phyloP scores from a whole-genome alignment of 2,888 invertebrate genomes.

The Andricus quercusramuli region DNA sequence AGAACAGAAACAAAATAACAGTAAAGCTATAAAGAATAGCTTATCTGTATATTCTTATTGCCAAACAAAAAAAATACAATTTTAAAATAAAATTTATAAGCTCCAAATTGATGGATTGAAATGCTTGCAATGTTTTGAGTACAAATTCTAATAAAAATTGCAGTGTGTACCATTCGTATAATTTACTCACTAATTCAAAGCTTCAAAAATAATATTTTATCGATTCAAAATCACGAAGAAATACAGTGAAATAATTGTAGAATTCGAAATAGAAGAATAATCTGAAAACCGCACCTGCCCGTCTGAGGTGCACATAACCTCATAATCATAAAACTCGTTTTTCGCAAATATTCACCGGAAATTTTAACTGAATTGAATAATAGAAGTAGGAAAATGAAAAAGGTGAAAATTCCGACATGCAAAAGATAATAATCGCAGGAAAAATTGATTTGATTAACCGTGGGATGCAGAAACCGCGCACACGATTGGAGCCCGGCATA shows the following conservation, averaged over 20 bases:
- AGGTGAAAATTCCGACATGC: neutral
- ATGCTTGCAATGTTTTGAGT: too few relatives aligned
- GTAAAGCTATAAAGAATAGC: too few relatives aligned
- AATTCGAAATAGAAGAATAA: neutral
- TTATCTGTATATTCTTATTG: too few relatives aligned
- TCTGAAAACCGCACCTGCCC: neutral
- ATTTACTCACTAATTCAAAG: too few relatives aligned
- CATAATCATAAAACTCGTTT: neutral
- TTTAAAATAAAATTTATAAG: too few relatives aligned
- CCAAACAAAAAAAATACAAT: too few relatives aligned
- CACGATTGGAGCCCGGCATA: conserved; percentile 27
- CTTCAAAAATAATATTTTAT: too few relatives aligned
- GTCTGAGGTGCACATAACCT: conserved; percentile 14
- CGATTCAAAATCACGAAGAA: too few relatives aligned
- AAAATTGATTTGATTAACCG: conserved; percentile 7
- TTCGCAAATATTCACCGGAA: neutral
- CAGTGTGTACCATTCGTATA: too few relatives aligned
- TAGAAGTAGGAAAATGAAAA: neutral
- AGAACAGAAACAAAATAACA: too few relatives aligned
- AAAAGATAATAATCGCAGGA: neutral
- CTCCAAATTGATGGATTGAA: too few relatives aligned
- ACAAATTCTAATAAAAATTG: too few relatives aligned
- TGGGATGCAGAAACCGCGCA: neutral
- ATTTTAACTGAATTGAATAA: neutral
- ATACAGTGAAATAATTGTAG: neutral